Evolutionary conservation across 2,797 vertebrate species (phyloP).

Genomic region (Coranthus polyacanthus): DNA sequence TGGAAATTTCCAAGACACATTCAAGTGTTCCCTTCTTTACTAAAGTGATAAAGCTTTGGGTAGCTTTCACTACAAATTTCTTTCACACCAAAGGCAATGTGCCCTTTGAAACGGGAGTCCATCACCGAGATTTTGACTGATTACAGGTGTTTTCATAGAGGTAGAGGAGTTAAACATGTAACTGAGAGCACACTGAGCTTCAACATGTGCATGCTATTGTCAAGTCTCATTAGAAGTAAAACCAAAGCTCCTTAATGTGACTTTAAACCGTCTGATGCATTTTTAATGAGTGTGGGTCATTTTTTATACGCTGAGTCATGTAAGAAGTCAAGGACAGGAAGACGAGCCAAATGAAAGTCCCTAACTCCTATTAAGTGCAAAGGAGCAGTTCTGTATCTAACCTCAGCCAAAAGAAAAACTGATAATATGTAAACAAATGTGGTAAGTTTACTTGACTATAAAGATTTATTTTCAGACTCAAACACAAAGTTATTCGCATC

Average conservation of each 20-base stretch:
- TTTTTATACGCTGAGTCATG: constrained; percentile 17
- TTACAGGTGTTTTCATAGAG: too few relatives aligned
- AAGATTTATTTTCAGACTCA: not conserved
- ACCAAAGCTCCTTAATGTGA: constrained; percentile 2
- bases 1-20: too few relatives aligned
- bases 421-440: too few relatives aligned
- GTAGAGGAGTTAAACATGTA: too few relatives aligned
- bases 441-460: too few relatives aligned
- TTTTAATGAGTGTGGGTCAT: not conserved
- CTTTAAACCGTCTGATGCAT: constrained; percentile 17
- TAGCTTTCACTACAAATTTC: too few relatives aligned
- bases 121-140: too few relatives aligned
- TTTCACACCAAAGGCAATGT: too few relatives aligned
- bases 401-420: not conserved
- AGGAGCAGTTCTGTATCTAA: not conserved
- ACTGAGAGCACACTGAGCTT: too few relatives aligned
- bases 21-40: too few relatives aligned
- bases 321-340: not conserved
- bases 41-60: too few relatives aligned
- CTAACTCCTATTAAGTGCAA: not conserved
- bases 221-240: not conserved
- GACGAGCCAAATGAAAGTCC: not conserved
- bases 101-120: too few relatives aligned
- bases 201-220: not conserved
- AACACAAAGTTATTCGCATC: not conserved